Percentiles rank a stretch among this genome's conserved stretches.
Evolutionary conservation across 2,113 vertebrate genomes (phyloP).

Genomic region (Lycocorax pyrrhopterus): DNA sequence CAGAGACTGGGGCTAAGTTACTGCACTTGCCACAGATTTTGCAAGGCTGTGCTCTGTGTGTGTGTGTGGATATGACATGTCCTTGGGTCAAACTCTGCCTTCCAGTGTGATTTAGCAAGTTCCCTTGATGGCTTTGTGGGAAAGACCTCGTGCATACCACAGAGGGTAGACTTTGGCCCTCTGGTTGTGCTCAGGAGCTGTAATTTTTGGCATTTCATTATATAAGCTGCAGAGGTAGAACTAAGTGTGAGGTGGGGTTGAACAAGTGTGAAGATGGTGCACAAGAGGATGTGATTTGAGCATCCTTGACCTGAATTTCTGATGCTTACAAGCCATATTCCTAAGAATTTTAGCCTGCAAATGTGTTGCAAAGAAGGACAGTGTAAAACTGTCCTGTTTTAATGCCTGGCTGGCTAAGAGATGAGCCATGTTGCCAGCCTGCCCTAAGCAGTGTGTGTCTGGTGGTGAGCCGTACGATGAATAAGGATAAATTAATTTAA

Average conservation of each 20-base stretch:
- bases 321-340: background rate
- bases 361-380: background rate
- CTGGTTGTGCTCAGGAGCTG: background rate
- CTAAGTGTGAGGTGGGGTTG: background rate
- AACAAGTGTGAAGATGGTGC: background rate
- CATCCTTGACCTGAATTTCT: background rate
- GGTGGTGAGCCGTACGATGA: fast-evolving
- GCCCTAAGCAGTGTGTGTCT: background rate
- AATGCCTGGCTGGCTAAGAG: background rate
- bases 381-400: background rate
- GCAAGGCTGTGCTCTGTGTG: background rate
- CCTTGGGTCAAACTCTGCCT: constrained; percentile 10
- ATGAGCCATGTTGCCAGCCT: background rate
- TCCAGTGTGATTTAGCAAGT: background rate
- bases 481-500: background rate
- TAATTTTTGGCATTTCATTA: background rate
- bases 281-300: background rate
- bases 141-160: background rate
- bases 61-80: background rate
- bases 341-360: constrained; percentile 18
- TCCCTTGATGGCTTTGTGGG: background rate
- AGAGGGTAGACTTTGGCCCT: background rate
- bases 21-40: background rate
- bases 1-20: background rate
- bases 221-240: constrained; percentile 61